These are phyloP conservation scores for Andrena flavipes DNA, from an alignment of 2,888 invertebrate genomes.

Conservation along the genomic window DNA sequence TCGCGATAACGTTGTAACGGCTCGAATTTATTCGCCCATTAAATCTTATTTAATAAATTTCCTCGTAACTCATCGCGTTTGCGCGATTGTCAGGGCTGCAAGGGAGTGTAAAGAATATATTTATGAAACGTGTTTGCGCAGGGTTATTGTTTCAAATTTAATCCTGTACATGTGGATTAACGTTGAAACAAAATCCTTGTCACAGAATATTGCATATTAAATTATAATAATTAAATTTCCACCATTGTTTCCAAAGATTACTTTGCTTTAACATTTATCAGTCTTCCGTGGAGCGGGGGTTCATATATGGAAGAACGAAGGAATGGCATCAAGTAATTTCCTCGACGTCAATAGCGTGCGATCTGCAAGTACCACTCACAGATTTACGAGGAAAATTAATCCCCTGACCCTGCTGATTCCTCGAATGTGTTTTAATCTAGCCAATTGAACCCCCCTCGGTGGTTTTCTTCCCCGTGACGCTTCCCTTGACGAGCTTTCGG, in stretches of 20 bases:
- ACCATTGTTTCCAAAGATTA: not conserved
- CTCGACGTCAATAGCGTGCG: not conserved
- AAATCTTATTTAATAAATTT: slow-evolving; percentile 8
- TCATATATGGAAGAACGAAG: not conserved
- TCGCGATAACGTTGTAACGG: not conserved
- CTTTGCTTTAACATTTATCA: not conserved
- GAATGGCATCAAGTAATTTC: not conserved
- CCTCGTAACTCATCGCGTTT: not conserved
- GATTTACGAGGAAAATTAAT: slow-evolving; percentile 3
- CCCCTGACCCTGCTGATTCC: not conserved
- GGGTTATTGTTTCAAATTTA: not conserved
- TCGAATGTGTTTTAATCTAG: slow-evolving; percentile 40
- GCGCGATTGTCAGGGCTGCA: not conserved
- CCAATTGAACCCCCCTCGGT: slow-evolving; percentile 12
- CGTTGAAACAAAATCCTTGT: too few relatives aligned
- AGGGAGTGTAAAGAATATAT: not conserved
- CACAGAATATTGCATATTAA: too few relatives aligned
- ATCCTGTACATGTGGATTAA: not conserved
- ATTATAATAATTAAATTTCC: too few relatives aligned
- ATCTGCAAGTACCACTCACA: not conserved
- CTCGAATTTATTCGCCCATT: not conserved
- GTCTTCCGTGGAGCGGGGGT: not conserved
- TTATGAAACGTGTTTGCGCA: not conserved
- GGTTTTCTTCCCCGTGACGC: not conserved
- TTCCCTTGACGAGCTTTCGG: not conserved